Conservation (phyloP, 2,113 vertebrate genomes). For the Stomatorhinus ivindoensis region DNA sequence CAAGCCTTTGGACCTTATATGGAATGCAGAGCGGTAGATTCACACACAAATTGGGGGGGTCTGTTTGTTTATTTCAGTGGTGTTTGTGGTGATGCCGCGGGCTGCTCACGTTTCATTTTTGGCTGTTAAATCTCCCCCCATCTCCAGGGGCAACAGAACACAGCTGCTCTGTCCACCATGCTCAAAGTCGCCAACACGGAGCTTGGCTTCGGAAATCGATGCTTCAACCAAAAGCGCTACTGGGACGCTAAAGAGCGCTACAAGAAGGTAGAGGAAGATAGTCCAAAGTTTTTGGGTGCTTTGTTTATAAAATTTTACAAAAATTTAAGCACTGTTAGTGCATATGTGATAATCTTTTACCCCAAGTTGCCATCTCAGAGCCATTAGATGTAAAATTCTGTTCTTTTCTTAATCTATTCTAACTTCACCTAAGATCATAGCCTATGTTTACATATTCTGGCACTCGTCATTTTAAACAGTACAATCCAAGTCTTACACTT, state of each 20-base stretch:
- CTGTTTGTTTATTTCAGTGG: not conserved
- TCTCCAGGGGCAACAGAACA: slow-evolving; percentile 69
- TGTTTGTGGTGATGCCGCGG: not conserved
- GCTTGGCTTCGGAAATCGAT: slow-evolving; percentile 79
- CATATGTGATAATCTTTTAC: not conserved
- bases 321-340: not conserved
- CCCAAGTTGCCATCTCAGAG: not conserved
- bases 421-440: too few species aligned
- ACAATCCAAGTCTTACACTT: not conserved
- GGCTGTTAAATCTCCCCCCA: not conserved
- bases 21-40: not conserved
- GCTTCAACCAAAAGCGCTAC: slow-evolving; percentile 64
- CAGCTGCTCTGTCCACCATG: slow-evolving; percentile 61
- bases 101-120: not conserved
- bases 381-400: not conserved
- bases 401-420: not conserved
- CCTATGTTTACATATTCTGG: too few species aligned
- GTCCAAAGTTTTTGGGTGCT: not conserved
- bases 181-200: slow-evolving; percentile 66
- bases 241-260: slow-evolving; percentile 72
- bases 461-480: not conserved
- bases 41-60: not conserved
- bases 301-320: not conserved
- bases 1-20: not conserved
- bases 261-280: slow-evolving; percentile 61